Evolutionary conservation across 2,797 vertebrate genomes (phyloP), one percentile per base, ranked within the genome.

Genomic region (Danio choprae): DNA sequence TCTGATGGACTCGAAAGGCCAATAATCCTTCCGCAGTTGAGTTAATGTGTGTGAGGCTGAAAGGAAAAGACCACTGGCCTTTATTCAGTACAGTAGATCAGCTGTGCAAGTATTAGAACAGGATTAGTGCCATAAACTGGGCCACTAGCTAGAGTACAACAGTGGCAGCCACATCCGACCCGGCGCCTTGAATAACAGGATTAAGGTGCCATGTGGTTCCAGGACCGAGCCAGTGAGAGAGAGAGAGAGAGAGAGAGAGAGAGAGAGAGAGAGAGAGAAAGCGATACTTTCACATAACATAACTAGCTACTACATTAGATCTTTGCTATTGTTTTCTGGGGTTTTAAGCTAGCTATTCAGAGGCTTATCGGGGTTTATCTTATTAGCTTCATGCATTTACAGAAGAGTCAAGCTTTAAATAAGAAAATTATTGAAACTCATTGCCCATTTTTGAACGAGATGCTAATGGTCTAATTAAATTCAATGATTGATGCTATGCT

Each of bases 161-260:
- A 13, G 64, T 68, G 16, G 20, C 63, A 38, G 40, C 56, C 51
- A 58, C 51, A 77, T 77, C 51, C 18, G 15, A 65, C 55, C 44
- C 1, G 15, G 29, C n/a, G 4, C 44, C 56, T 78, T 70, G 4
- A 69, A 51, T 62, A 62, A 79, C 1, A 9, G 3, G 44, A 70
- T 79, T 79, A 70, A 78, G n/a, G 38, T 62, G 44, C 18, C 43
- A 60, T 70, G 55, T 51, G 44, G 15, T 70, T 62, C 8, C 43
- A 69, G 29, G 29, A 20, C 18, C 0, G 8, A 72, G 40, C 18
- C 38, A 56, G n/a, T 71, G 50, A 13, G 2, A 51, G 48, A 51
- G n/a, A 11, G 20, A 51, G 16, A 70, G 13, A 70, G 15, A 29
- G 51, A 8, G 8, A 29, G 29, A 29, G 29, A 29, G 29, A 29